Evolutionary conservation across 2,113 vertebrate species (phyloP), one percentile per base, ranked within the genome.

Genomic region (Ictalurus punctatus): DNA sequence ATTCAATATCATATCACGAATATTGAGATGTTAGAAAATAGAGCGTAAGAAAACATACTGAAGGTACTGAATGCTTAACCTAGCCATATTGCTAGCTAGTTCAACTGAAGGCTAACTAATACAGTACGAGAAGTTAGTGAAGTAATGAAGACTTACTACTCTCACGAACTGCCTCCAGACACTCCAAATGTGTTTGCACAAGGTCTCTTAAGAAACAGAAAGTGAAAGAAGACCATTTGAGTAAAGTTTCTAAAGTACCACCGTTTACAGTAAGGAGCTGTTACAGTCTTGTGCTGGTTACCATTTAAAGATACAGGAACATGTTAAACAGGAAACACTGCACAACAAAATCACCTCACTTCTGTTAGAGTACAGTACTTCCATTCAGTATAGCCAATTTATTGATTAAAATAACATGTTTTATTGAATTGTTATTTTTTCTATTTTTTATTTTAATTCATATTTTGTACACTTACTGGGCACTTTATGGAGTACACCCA

Each of bases 281-380:
- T 8, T 0, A 19, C 44, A 30, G 80, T 13, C 30, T 27, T 34
- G n/a, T 3, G 80, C 19, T 83, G 40, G 44, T 58, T 84, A 1
- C 73, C 84, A 58, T 86, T 86, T 86, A 86, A 86, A 86, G 69
- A 86, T 2, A 86, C 84, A 86, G 84, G 30, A 25, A 61, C 79
- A 58, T 58, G 25, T 52, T 79, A 58, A 4, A 56, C 30, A 59
- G 44, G 76, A 79, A 80, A 4, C 23, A 54, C 5, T 7, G 30
- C n/a, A 58, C 30, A 56, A 0, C 16, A 30, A 1, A 30, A 19
- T 30, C 48, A 34, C 10, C 23, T 25, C 8, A n/a, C 4, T 27
- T 16, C 34, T 74, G 2, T 23, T 25, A 48, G 4, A 78, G 2
- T 74, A 3, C 7, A 10, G 7, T 27, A 19, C 56, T 37, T 59